Percentiles rank a stretch among this genome's conserved stretches.
Evolutionary conservation across 2,113 vertebrate species (phyloP).

Genomic region (Nesogale talazaci): DNA sequence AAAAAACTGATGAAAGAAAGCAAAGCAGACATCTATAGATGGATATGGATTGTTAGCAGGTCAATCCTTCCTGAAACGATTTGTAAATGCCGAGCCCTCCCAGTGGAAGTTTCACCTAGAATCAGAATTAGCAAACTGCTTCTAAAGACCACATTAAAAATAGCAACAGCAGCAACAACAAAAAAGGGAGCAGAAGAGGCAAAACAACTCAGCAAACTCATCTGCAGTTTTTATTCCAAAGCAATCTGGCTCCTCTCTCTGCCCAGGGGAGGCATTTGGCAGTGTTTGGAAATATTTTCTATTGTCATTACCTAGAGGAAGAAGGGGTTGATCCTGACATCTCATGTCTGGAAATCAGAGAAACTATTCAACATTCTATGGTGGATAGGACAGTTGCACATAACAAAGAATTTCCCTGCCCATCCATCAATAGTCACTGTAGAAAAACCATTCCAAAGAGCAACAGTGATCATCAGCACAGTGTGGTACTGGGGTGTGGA

Average conservation of each 20-base stretch:
- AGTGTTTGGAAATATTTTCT: neutral
- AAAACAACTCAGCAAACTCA: neutral
- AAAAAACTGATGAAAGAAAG: constrained; percentile 17
- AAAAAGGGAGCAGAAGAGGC: neutral
- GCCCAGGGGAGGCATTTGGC: neutral
- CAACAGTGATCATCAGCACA: neutral
- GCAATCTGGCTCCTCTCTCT: neutral
- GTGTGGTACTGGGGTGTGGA: neutral
- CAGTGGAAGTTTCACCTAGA: neutral
- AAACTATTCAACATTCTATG: neutral
- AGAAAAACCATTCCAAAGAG: neutral
- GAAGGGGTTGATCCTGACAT: neutral
- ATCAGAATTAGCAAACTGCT: neutral
- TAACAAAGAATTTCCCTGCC: neutral
- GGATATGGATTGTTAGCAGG: neutral
- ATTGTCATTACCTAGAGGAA: neutral
- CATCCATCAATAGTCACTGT: neutral
- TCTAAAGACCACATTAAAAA: neutral
- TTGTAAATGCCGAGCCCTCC: constrained; percentile 13
- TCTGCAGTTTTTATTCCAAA: neutral
- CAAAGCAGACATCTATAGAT: neutral
- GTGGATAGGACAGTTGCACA: neutral
- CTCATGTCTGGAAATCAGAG: neutral
- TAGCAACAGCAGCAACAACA: neutral
- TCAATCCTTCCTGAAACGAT: neutral